These are phyloP conservation scores for Ariopsis seemanni DNA, from an alignment of 2,113 vertebrate genomes.

Conservation along the genomic window DNA sequence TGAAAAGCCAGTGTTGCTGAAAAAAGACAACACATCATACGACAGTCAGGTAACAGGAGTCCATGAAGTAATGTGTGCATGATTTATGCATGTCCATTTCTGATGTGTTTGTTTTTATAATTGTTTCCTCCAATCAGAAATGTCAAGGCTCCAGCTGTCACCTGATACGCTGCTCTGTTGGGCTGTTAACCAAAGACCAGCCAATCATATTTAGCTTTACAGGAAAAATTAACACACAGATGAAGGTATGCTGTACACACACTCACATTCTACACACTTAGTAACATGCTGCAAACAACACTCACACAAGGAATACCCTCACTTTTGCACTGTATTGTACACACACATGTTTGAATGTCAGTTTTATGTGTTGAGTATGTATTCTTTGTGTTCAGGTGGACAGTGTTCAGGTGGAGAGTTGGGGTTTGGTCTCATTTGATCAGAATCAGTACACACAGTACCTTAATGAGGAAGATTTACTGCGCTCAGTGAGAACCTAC, in stretches of 20 bases:
- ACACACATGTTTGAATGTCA: not conserved
- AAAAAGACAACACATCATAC: conserved; percentile 6
- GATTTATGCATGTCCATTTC: not conserved
- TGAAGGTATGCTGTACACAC: not conserved
- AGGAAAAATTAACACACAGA: conserved; percentile 31
- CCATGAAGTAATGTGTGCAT: not conserved
- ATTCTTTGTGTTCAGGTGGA: conserved; percentile 18
- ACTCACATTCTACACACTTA: not conserved
- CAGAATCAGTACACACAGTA: conserved; percentile 39
- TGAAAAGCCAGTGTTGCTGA: not conserved
- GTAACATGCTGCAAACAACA: not conserved
- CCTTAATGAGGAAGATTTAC: not conserved
- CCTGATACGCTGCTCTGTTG: conserved; percentile 39
- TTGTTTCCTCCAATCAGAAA: conserved; percentile 25
- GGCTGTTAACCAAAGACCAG: not conserved
- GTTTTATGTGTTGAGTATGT: not conserved
- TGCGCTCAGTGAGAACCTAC: conserved; percentile 1
- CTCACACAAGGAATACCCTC: not conserved
- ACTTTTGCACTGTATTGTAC: not conserved
- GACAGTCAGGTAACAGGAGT: not conserved
- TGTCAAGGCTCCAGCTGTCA: conserved; percentile 40
- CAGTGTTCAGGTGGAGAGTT: conserved; percentile 37
- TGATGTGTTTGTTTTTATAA: not conserved
- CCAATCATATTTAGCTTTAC: conserved; percentile 45
- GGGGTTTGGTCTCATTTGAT: conserved; percentile 46